Conservation (phyloP, 92 coral and sea anemone genomes). For the Bergia sp. region DNA sequence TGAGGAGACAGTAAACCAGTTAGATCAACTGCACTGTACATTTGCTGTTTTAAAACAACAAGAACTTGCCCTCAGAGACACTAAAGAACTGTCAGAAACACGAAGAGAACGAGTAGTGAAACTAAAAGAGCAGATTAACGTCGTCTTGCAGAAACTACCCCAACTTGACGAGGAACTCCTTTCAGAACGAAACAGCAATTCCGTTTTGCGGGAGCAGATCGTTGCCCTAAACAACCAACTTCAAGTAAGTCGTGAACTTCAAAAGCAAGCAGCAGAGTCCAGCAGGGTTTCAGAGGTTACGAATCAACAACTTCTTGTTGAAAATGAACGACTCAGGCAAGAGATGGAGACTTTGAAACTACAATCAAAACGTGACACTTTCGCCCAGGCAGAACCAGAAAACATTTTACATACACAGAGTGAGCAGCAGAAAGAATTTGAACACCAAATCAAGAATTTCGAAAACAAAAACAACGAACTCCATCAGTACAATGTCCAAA, state of each 20-base stretch:
- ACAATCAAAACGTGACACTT: too few relatives aligned
- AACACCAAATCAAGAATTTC: too few relatives aligned
- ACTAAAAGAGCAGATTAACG: neutral
- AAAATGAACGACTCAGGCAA: too few relatives aligned
- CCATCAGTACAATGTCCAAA: too few relatives aligned
- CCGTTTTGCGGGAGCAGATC: neutral
- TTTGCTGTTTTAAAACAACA: neutral
- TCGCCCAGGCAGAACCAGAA: too few relatives aligned
- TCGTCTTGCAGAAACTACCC: neutral
- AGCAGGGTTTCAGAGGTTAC: neutral
- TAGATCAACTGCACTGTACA: neutral
- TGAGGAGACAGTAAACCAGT: too few relatives aligned
- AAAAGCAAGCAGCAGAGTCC: neutral
- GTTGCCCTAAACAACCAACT: neutral
- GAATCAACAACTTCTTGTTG: neutral
- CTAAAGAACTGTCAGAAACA: neutral
- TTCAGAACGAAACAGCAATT: neutral
- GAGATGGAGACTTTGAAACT: too few relatives aligned
- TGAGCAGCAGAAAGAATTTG: neutral
- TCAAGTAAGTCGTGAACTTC: neutral
- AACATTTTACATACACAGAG: too few relatives aligned
- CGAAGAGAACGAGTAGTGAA: neutral
- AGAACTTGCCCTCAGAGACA: neutral
- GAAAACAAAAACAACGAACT: too few relatives aligned
- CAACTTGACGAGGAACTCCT: neutral